A percentile compares a stretch with the other conserved stretches of the same genome.
Conservation (phyloP, 2,113 vertebrate species). For the Oreochromis tanganicae region DNA sequence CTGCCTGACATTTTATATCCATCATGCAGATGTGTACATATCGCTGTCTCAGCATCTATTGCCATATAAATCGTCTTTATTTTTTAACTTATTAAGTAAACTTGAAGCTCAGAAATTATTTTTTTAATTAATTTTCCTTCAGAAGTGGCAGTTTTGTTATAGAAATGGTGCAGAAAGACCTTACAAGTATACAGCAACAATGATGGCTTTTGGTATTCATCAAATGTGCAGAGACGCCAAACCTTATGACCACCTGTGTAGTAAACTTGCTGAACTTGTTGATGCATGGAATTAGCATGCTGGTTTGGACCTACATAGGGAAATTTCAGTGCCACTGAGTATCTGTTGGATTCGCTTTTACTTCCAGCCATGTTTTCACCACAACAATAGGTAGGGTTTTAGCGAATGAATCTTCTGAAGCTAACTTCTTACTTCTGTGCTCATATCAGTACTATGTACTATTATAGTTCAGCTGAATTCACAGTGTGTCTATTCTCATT, state of each 20-base stretch:
- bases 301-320: not conserved
- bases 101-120: not conserved
- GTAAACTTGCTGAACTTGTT: not conserved
- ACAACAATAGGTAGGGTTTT: too few species aligned
- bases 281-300: not conserved
- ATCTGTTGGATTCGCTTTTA: not conserved
- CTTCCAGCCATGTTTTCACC: not conserved
- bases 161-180: not conserved
- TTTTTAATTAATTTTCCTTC: not conserved
- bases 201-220: not conserved
- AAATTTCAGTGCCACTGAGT: not conserved
- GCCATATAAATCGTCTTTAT: not conserved
- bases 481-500: not conserved
- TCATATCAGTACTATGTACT: not conserved
- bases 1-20: slow-evolving; percentile 31
- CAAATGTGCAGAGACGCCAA: not conserved
- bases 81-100: not conserved
- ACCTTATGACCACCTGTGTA: not conserved
- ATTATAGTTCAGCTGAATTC: not conserved
- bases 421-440: too few species aligned
- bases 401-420: too few species aligned
- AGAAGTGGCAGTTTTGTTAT: not conserved
- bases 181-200: not conserved
- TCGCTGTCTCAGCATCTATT: slow-evolving; percentile 9
- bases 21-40: slow-evolving; percentile 19